Evolutionary conservation across 2,113 vertebrate species (phyloP).

Genomic region (Xiphorhynchus elegans): DNA sequence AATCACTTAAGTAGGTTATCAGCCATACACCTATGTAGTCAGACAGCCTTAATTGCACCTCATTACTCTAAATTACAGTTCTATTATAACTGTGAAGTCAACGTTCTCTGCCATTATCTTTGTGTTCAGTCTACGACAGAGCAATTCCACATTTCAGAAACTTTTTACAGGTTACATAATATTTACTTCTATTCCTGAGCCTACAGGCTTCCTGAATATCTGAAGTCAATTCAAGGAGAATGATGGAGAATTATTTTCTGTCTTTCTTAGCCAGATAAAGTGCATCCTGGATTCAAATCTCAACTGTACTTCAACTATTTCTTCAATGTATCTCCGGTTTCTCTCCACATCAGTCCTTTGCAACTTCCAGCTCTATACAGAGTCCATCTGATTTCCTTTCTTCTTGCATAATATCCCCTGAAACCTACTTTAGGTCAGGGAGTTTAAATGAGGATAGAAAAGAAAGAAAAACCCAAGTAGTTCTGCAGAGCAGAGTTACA

Average conservation of each 20-base stretch:
- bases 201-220: neutral
- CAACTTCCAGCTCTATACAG: neutral
- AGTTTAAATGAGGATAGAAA: slow-evolving; percentile 13
- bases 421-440: neutral
- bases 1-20: neutral
- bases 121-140: neutral
- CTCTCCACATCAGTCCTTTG: neutral
- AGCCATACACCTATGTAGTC: neutral
- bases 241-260: neutral
- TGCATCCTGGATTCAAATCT: neutral
- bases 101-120: neutral
- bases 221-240: neutral
- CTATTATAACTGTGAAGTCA: neutral
- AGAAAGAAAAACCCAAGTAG: neutral
- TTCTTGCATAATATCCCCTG: slow-evolving; percentile 1
- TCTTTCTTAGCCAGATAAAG: neutral
- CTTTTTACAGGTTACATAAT: neutral
- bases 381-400: neutral
- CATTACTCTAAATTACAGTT: neutral
- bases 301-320: neutral
- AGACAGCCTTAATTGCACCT: neutral
- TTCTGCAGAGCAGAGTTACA: neutral
- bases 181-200: neutral
- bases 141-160: neutral
- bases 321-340: neutral